These are phyloP conservation scores for Macrotus californicus DNA, from an alignment of 2,113 vertebrate species.

Conservation along the genomic window DNA sequence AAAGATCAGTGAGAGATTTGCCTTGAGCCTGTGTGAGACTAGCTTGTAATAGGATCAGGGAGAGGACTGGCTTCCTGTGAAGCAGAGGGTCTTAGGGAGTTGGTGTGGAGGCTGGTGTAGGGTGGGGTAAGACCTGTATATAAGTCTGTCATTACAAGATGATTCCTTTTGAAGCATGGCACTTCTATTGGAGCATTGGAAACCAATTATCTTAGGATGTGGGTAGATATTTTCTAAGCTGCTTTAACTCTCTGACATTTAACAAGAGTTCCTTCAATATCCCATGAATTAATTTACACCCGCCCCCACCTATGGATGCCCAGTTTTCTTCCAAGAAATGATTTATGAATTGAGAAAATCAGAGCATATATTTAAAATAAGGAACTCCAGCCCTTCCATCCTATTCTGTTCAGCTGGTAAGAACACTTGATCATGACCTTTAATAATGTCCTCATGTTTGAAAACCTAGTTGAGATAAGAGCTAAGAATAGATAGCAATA, in stretches of 20 bases:
- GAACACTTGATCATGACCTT: conserved; percentile 15
- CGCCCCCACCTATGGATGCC: not conserved
- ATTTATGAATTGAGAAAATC: not conserved
- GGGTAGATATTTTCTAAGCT: not conserved
- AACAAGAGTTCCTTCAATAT: not conserved
- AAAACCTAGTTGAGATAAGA: not conserved
- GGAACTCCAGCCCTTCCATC: not conserved
- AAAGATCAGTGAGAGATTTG: not conserved
- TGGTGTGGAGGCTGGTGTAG: not conserved
- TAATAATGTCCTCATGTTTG: not conserved
- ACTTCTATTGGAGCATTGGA: not conserved
- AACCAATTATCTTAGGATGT: not conserved
- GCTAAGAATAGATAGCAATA: conserved; percentile 36
- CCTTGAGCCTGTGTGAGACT: not conserved
- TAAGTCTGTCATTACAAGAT: not conserved
- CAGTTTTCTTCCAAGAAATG: not conserved
- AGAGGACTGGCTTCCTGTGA: not conserved
- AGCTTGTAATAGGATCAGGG: not conserved
- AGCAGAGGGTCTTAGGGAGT: not conserved
- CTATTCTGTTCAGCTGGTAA: not conserved
- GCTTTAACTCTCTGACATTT: not conserved
- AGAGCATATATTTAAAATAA: not conserved
- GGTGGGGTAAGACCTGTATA: not conserved
- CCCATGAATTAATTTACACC: not conserved
- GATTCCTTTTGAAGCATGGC: not conserved